Conservation (phyloP, 2,797 vertebrate species). For the Percopsis omiscomaycus region DNA sequence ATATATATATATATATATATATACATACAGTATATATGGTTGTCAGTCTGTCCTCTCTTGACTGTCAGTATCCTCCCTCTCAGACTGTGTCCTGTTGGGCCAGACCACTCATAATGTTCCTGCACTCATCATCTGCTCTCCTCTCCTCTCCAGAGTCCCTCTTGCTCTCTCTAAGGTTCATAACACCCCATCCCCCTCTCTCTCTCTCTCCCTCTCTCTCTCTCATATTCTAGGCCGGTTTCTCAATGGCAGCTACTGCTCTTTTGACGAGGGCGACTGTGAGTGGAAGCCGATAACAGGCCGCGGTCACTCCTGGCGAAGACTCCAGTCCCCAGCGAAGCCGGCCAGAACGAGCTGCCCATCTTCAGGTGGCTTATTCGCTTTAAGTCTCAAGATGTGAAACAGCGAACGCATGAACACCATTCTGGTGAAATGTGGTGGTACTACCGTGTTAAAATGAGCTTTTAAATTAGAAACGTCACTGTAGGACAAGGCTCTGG, state of each 20-base stretch:
- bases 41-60: too few species aligned
- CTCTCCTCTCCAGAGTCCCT: constrained; percentile 27
- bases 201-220: constrained; percentile 29
- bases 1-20: neutral
- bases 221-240: constrained; percentile 80
- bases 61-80: neutral
- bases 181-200: neutral
- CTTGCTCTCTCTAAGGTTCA: neutral
- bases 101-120: constrained; percentile 41
- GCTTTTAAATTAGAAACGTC: constrained; percentile 15
- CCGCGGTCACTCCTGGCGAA: constrained; percentile 78
- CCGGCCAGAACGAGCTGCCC: constrained; percentile 63
- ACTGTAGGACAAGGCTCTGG: neutral
- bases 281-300: constrained; percentile 80
- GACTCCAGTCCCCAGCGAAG: constrained; percentile 74
- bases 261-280: constrained; percentile 89
- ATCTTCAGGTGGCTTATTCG: constrained; percentile 59
- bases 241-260: constrained; percentile 91
- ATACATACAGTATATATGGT: neutral
- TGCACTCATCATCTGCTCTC: constrained; percentile 9
- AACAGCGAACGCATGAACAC: neutral
- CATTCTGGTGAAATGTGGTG: constrained; percentile 7
- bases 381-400: neutral
- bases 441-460: constrained; percentile 24
- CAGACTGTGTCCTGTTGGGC: neutral